These are phyloP conservation scores for Rhadina sibilatrix DNA, from an alignment of 2,113 vertebrate genomes.

Conservation along the genomic window DNA sequence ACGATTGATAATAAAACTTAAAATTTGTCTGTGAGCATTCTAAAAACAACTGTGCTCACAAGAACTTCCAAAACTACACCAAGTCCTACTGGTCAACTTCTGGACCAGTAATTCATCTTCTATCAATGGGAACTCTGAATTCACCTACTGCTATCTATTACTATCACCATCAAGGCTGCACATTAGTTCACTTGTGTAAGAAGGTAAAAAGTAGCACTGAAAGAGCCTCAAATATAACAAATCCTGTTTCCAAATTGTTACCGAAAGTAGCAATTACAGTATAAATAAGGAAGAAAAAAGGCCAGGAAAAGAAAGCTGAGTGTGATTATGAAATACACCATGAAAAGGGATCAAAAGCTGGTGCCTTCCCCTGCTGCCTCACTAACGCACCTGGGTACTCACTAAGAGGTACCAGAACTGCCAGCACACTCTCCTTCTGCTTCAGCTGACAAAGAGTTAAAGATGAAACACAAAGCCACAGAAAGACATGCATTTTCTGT, in stretches of 20 bases:
- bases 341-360: neutral
- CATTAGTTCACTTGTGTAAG: neutral
- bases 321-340: neutral
- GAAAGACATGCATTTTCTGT: neutral
- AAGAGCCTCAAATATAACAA: neutral
- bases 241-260: neutral
- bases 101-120: neutral
- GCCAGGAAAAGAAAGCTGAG: neutral
- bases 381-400: neutral
- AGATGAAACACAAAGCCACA: neutral
- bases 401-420: neutral
- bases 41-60: neutral
- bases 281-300: neutral
- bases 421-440: neutral
- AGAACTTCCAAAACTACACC: neutral
- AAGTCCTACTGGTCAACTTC: neutral
- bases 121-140: neutral
- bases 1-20: neutral
- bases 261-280: neutral
- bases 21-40: neutral
- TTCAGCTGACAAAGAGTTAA: slow-evolving; percentile 20
- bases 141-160: neutral
- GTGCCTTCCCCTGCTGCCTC: neutral
- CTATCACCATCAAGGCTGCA: neutral
- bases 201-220: neutral